Evolutionary conservation across 2,113 vertebrate species (phyloP).

Genomic region (Macrotis lagotis): DNA sequence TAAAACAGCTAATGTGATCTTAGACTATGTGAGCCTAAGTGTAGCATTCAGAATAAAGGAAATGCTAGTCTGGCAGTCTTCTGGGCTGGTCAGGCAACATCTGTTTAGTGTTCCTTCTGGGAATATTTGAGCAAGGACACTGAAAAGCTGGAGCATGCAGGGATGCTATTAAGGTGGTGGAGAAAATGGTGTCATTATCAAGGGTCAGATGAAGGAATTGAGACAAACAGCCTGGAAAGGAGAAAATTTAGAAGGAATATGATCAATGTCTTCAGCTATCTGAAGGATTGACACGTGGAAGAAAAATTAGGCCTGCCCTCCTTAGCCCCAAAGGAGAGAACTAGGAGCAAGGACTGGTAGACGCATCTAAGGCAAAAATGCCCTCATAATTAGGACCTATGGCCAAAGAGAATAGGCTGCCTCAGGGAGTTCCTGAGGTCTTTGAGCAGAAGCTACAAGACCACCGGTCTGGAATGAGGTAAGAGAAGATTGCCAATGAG

Average conservation of each 20-base stretch:
- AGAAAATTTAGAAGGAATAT: neutral
- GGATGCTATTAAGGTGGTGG: neutral
- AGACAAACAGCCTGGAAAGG: neutral
- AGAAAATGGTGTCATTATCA: neutral
- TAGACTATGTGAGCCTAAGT: neutral
- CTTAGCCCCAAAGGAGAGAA: neutral
- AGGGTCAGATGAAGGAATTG: neutral
- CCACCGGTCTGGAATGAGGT: neutral
- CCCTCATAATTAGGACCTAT: neutral
- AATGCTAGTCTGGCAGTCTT: neutral
- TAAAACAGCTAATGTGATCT: neutral
- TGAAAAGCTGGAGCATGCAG: neutral
- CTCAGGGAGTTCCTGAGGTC: neutral
- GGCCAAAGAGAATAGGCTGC: neutral
- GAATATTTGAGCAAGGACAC: neutral
- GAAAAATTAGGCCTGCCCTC: neutral
- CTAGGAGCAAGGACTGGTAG: neutral
- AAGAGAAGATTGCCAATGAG: neutral
- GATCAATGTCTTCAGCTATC: neutral
- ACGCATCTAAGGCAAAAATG: neutral
- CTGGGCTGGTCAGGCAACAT: neutral
- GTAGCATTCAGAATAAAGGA: neutral
- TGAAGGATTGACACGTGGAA: neutral
- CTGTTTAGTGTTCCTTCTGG: neutral
- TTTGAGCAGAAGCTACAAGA: neutral